Evolutionary conservation across 2,797 vertebrate genomes (phyloP).

Genomic region (Oceanodroma leucorhoa): DNA sequence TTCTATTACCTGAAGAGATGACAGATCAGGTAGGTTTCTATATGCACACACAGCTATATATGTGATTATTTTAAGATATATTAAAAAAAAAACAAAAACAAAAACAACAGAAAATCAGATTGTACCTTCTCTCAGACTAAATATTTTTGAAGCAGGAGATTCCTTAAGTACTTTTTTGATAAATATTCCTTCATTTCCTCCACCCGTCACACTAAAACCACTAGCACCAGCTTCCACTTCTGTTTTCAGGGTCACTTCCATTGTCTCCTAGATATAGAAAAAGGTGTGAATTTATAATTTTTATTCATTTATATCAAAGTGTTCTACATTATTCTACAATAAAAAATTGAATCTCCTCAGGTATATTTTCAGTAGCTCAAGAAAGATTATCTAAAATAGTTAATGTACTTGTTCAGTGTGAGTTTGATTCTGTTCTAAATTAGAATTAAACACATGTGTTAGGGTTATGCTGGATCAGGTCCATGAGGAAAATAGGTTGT

Average conservation of each 20-base stretch:
- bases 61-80: neutral
- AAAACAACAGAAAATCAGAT: neutral
- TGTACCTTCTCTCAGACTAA: slow-evolving; percentile 90
- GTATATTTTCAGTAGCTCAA: neutral
- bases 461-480: neutral
- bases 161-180: slow-evolving; percentile 89
- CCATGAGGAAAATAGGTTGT: neutral
- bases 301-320: neutral
- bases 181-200: slow-evolving; percentile 88
- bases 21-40: neutral
- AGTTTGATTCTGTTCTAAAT: neutral
- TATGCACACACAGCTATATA: neutral
- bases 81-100: neutral
- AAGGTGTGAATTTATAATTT: neutral
- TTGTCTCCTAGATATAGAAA: slow-evolving; percentile 73
- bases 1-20: neutral
- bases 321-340: neutral
- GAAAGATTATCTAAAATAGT: neutral
- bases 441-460: neutral
- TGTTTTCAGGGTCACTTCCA: slow-evolving; percentile 86
- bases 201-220: slow-evolving; percentile 88
- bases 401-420: neutral
- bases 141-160: slow-evolving; percentile 88
- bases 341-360: neutral
- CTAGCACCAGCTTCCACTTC: slow-evolving; percentile 85